Evolutionary conservation across 2,888 invertebrate species (phyloP).

Genomic region (Drosophila parthenogenetica): DNA sequence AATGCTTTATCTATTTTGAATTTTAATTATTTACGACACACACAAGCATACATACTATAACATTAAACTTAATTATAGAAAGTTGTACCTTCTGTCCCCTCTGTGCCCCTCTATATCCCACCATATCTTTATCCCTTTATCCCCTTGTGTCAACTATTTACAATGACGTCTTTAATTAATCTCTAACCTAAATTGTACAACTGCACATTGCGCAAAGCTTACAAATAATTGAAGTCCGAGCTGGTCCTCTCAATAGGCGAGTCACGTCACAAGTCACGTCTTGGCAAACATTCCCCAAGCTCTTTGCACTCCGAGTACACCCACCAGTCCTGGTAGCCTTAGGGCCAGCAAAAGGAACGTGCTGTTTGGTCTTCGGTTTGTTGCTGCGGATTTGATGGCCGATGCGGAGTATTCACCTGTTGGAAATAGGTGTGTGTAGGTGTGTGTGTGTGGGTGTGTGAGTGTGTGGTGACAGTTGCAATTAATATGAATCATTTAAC

Average conservation of each 20-base stretch:
- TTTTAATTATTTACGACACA: background rate
- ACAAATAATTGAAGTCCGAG: slow-evolving; percentile 75
- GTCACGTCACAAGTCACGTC: slow-evolving; percentile 82
- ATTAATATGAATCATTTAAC: slow-evolving; percentile 79
- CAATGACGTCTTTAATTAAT: slow-evolving; percentile 76
- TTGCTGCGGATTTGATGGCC: slow-evolving; percentile 84
- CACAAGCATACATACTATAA: slow-evolving; percentile 27
- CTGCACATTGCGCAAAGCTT: slow-evolving; percentile 77
- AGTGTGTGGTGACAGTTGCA: slow-evolving; percentile 63
- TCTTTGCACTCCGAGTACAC: slow-evolving; percentile 29
- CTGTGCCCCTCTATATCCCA: background rate
- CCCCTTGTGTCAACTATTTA: slow-evolving; percentile 57
- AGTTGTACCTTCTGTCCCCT: slow-evolving; percentile 45
- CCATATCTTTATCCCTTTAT: slow-evolving; percentile 1
- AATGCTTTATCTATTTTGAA: too few species aligned
- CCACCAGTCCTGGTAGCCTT: slow-evolving; percentile 42
- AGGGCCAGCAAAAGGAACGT: slow-evolving; percentile 65
- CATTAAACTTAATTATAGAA: slow-evolving; percentile 72
- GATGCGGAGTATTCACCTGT: slow-evolving; percentile 85
- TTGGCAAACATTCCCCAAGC: slow-evolving; percentile 52
- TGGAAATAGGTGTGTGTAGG: slow-evolving; percentile 47
- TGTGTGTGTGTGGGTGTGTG: slow-evolving; percentile 8
- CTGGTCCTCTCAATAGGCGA: slow-evolving; percentile 65
- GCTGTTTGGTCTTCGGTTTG: slow-evolving; percentile 42
- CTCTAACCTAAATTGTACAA: slow-evolving; percentile 78